Evolutionary conservation across 2,888 invertebrate genomes (phyloP), one percentile per base, ranked within the genome.

Genomic region (Anaspis maculata): DNA sequence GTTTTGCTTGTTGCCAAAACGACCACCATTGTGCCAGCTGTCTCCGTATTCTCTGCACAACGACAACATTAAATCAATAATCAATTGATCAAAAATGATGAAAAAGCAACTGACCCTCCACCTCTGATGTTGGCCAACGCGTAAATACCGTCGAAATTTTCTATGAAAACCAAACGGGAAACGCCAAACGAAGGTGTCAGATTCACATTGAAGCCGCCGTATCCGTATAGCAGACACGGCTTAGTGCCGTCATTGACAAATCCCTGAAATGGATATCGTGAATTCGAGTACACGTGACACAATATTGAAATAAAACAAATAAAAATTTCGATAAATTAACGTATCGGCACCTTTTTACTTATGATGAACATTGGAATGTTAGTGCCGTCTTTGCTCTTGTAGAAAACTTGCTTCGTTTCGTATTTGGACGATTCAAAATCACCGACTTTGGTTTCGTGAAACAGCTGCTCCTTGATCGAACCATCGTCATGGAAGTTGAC

Each of bases 361-460:
- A 88, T 79, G 43, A 97, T 83, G 64, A 94, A 97, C 95, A 97
- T 96, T 12, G 96, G 96, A 49, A 97, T 77, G 69, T 83, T 81
- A 11, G 90, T 91, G 51, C 86, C 89, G 66, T 97, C 96, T 66
- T 88, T 91, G 66, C 92, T 91, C 2, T 74, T 62, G 62, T 90
- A 97, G 69, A 96, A 97, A 35, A 92, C 75, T 68, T 97, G 97
- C 40, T 81, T 77, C 6, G 87, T 86, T 57, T 82, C 80, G 56
- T 87, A 95, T 44, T 80, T 68, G 5, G 75, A 72, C 2, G 83
- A 68, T 62, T 91, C 78, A 60, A 92, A 84, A 34, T 84, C 85
- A 38, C 85, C 82, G 16, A 95, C 77, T 59, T 77, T 76, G n/a
- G 88, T 88, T 66, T 90, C 84, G 45, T 87, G 76, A 58, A 85